Percentiles rank a stretch among this genome's conserved stretches.
Conservation (phyloP, 2,888 invertebrate genomes). For the Alloscopus bannaensis region DNA sequence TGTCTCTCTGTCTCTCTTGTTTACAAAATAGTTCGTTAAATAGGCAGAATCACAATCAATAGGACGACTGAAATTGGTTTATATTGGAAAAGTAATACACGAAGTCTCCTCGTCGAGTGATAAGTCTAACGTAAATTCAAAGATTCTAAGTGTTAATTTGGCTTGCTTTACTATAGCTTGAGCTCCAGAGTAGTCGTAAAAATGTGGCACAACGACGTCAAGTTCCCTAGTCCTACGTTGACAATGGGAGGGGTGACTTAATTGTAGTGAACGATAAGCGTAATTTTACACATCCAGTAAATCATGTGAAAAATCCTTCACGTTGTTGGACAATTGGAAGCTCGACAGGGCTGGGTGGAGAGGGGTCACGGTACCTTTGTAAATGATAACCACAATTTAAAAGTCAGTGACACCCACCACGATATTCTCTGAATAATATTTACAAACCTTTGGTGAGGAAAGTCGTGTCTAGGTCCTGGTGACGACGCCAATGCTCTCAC, state of each 20-base stretch:
- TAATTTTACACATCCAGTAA: constrained; percentile 51
- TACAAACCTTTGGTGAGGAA: constrained; percentile 61
- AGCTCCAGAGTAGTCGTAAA: constrained; percentile 48
- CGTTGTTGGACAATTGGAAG: constrained; percentile 72
- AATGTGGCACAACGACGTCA: constrained; percentile 56
- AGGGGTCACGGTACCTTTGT: constrained; percentile 70
- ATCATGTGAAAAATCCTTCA: constrained; percentile 73
- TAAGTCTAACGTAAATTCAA: constrained; percentile 23
- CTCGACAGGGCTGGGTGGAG: constrained; percentile 71
- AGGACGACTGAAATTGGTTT: constrained; percentile 51
- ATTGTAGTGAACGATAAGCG: constrained; percentile 40
- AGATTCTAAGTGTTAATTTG: constrained; percentile 45
- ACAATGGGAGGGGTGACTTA: constrained; percentile 42
- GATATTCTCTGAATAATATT: not conserved
- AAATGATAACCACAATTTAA: constrained; percentile 13
- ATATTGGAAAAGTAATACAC: not conserved
- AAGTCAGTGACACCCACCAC: no score
- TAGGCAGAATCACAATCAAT: constrained; percentile 52
- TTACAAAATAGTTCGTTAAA: constrained; percentile 37
- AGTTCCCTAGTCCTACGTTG: constrained; percentile 39
- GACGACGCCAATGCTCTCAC: constrained; percentile 68
- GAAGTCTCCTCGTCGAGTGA: constrained; percentile 2
- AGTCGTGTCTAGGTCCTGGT: constrained; percentile 61
- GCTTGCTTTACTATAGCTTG: constrained; percentile 56
- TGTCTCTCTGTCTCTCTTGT: no score